Evolutionary conservation across 2,113 vertebrate species (phyloP).

Genomic region (Capreolus pygargus): DNA sequence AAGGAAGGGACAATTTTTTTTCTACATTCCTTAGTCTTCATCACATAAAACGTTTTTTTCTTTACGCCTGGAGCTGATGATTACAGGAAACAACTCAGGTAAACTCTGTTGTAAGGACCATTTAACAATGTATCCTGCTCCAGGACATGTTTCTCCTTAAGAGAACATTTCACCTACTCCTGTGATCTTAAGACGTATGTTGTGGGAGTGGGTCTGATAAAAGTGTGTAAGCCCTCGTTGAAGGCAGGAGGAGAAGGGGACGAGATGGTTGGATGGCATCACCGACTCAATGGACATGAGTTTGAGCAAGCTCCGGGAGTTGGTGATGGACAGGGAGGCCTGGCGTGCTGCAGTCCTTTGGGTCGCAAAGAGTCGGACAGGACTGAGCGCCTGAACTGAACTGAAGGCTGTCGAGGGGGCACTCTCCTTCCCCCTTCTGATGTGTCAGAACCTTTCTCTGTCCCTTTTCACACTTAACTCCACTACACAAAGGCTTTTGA

Average conservation of each 20-base stretch:
- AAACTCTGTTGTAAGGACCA: background rate
- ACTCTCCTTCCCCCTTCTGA: too few species aligned
- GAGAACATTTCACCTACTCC: too few species aligned
- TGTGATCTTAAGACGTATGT: too few species aligned
- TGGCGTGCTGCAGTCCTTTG: accelerated
- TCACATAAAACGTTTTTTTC: background rate
- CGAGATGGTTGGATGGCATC: background rate
- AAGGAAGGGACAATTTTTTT: background rate
- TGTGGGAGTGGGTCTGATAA: too few species aligned
- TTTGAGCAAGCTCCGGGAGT: background rate
- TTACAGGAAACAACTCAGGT: background rate
- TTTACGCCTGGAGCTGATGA: background rate
- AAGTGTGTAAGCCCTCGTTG: too few species aligned
- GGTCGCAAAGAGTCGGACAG: accelerated
- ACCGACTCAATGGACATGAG: background rate
- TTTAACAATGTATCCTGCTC: too few species aligned
- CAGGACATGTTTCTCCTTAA: too few species aligned
- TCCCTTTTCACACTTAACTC: too few species aligned
- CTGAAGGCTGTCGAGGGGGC: too few species aligned
- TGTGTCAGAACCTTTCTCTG: too few species aligned
- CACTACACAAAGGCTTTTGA: too few species aligned
- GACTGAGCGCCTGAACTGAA: background rate
- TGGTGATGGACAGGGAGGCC: background rate
- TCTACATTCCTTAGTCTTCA: background rate
- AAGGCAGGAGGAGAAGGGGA: background rate